A percentile compares a stretch with the other conserved stretches of the same genome.
phyloP scores from a whole-genome alignment of 2,888 invertebrate genomes.

The Ceramica pisi region DNA sequence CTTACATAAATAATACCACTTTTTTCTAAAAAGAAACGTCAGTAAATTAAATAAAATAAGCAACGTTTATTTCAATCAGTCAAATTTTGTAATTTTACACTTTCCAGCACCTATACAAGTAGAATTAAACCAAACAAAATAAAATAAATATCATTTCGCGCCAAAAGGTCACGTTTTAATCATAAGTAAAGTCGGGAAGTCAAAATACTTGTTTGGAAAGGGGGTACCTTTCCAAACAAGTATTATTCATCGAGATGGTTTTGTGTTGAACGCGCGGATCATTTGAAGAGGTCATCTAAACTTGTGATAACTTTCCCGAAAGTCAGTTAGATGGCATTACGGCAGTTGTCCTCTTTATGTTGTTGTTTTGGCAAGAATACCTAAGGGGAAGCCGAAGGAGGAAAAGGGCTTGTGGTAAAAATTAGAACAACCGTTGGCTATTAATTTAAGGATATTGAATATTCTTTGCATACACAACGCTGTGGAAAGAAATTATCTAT shows the following conservation, averaged over 20 bases:
- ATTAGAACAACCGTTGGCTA: background rate
- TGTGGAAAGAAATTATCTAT: background rate
- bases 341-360: constrained; percentile 33
- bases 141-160: constrained; percentile 13
- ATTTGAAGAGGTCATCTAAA: constrained; percentile 56
- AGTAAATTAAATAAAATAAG: background rate
- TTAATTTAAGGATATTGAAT: background rate
- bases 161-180: constrained; percentile 35
- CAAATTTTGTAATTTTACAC: background rate
- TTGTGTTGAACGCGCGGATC: constrained; percentile 33
- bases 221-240: too few species aligned
- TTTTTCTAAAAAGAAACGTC: background rate
- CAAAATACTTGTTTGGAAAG: constrained; percentile 48
- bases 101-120: background rate
- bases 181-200: constrained; percentile 50
- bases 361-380: constrained; percentile 31
- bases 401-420: background rate
- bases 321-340: constrained; percentile 35
- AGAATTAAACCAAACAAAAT: constrained; percentile 5
- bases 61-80: background rate
- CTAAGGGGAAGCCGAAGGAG: background rate
- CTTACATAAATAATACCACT: too few species aligned
- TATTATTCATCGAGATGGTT: constrained; percentile 33
- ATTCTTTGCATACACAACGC: background rate
- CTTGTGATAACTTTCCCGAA: constrained; percentile 49